Evolutionary conservation across 2,888 invertebrate species (phyloP).

Genomic region (Cheilosia variabilis): DNA sequence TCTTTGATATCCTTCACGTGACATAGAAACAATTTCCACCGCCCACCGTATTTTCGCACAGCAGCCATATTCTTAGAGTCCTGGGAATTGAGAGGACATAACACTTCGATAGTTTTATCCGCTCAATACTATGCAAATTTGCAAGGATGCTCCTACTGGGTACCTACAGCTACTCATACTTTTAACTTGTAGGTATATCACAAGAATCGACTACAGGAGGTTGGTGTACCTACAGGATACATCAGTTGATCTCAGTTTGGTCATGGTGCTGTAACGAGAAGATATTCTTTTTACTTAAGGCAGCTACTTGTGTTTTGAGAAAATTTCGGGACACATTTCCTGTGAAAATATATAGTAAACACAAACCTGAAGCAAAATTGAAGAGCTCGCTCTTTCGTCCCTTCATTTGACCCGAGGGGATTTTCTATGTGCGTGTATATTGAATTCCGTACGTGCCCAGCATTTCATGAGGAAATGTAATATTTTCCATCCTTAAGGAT

Average conservation of each 20-base stretch:
- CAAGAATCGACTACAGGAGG: background rate
- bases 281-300: slow-evolving; percentile 14
- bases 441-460: slow-evolving; percentile 69
- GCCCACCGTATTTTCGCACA: slow-evolving; percentile 9
- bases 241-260: slow-evolving; percentile 43
- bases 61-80: background rate
- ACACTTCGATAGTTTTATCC: slow-evolving; percentile 12
- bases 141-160: background rate
- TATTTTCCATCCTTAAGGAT: slow-evolving; percentile 49
- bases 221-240: slow-evolving; percentile 26
- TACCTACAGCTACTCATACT: background rate
- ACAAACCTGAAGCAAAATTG: background rate
- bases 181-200: background rate
- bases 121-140: slow-evolving; percentile 50
- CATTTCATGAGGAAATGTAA: slow-evolving; percentile 55
- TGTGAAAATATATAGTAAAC: slow-evolving; percentile 22
- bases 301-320: slow-evolving; percentile 31
- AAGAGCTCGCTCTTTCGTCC: slow-evolving; percentile 21
- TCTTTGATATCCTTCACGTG: background rate
- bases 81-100: background rate
- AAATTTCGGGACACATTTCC: slow-evolving; percentile 38
- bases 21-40: background rate
- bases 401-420: slow-evolving; percentile 36
- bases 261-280: background rate
- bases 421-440: slow-evolving; percentile 57